Base-by-base conservation (phyloP, 2,888 invertebrate species). In the Altica lythri region DNA sequence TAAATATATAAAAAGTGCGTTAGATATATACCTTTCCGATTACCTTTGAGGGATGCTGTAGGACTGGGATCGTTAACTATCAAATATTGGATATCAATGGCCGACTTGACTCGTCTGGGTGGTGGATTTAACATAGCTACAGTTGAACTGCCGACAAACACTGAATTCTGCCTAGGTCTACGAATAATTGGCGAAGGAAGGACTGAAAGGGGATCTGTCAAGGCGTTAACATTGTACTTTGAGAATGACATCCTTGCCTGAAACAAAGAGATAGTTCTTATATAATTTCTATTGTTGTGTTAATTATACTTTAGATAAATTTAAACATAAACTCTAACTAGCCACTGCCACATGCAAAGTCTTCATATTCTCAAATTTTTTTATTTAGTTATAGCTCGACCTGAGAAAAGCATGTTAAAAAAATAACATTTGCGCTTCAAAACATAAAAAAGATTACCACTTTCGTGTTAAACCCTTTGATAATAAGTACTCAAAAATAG, bases 61-160 rank as follows among this genome's bases (percentile, higher is more conserved):
- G 68, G 64, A 70, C 73, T 66, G 44, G 68, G 67, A 74, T 84
- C 75, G 64, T 81, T 74, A 69, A 86, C 65, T 65, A 86, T 75
- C 69, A 91, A 78, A 17, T 89, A 89, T 68, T 91, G 90, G 9
- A 92, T 83, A 72, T 93, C 92, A 64, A 92, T 86, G 1, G 92
- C 92, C 27, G 90, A 90, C 65, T 91, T 88, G 3, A 88, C 88
- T 8, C 92, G 79, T 0, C 90, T 88, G 0, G 87, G 84, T 8
- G 86, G 84, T 16, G 86, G 85, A 57, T 87, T 81, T 49, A 88
- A 79, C 43, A 86, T 83, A 74, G 83, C 83, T 62, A 83, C 81
- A 1, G 83, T 80, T 64, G 84, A 80, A 25, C 83, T 80, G 53
- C 90, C 88, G 22, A 92, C 91, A 77, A 93, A 92, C 10, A 93